Base-by-base conservation (phyloP, 2,888 invertebrate genomes). In the Leptura quadrifasciata region DNA sequence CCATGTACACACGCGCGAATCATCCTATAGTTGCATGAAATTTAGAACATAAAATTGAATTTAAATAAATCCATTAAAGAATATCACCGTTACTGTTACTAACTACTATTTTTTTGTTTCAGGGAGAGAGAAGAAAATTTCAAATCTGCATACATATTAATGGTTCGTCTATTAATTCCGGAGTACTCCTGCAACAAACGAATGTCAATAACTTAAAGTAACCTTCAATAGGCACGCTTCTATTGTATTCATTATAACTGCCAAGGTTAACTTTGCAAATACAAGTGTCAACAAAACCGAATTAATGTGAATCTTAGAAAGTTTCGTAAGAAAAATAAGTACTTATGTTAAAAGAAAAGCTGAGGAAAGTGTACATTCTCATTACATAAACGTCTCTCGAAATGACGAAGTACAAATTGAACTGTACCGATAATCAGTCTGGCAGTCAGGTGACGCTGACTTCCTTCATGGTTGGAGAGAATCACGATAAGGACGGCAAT, bases 401-500 rank as follows among this genome's bases (percentile, higher is more conserved):
- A 79, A 92, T 92, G 91, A 91, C 91, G 69, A 92, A 92, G 84
- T 92, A 91, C 85, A 92, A 91, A 83, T 83, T 92, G 83, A 91
- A 90, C 72, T 79, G 81, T 64, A 80, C 82, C 55, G 76, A 76
- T 20, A 57, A 68, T 17, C 79, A 78, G 27, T 79, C 78, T 20
- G 82, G 82, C 31, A 87, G 85, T 72, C 86, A 86, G 74, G 84
- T 88, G 54, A 86, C 84, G 2, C 74, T 88, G 74, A 87, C 87
- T 1, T 84, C 86, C 17, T 88, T 84, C 68, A 82, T 87, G 81
- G 78, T 81, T 31, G 86, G 84, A 8, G 84, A 84, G 47, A 61
- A 70, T n/a, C 75, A 69, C 17, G 78, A 78, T 15, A 58, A 20
- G 21, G 58, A 69, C 5, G 69, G 69, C 24, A 69, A 35, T 24